Base-by-base conservation (phyloP, 2,888 invertebrate species). In the Clusia tigrina region DNA sequence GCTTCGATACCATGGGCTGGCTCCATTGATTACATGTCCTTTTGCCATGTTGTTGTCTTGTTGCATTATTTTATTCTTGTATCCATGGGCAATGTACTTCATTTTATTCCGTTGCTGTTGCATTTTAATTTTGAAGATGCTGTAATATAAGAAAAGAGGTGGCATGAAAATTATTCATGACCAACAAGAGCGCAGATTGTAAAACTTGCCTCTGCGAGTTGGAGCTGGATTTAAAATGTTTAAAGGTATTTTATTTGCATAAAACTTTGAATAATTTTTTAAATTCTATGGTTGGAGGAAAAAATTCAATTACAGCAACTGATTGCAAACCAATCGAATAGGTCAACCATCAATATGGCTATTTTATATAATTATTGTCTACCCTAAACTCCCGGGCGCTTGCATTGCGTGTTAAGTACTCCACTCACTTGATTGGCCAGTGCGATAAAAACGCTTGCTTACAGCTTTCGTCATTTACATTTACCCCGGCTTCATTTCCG, bases 161-260 rank as follows among this genome's bases (percentile, higher is more conserved):
- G 32, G 42, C 42, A n/a, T 15, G 42, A 15, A 42, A 42, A 42
- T 42, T 42, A 42, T 42, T 42, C 42, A 42, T 42, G 42, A 10
- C 2, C 23, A 18, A 15, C 53, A 25, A 18, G 12, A 20, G 9
- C 10, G 53, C 12, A 52, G 25, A 52, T 25, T 23, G 25, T 24
- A 15, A 5, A 52, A 3, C 15, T n/a, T n/a, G n/a, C n/a, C n/a
- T n/a, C n/a, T n/a, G n/a, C n/a, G n/a, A n/a, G n/a, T n/a, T n/a
- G n/a, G n/a, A n/a, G n/a, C n/a, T n/a, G n/a, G n/a, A n/a, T n/a
- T n/a, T n/a, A n/a, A n/a, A n/a, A n/a, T n/a, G n/a, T n/a, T n/a
- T n/a, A n/a, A n/a, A n/a, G n/a, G n/a, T n/a, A n/a, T n/a, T n/a
- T n/a, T n/a, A n/a, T n/a, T n/a, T n/a, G n/a, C n/a, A n/a, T n/a